Evolutionary conservation across 37 sponge, comb jelly and placozoan species (phyloP).

Genomic region (Chondrosia reniformis): DNA sequence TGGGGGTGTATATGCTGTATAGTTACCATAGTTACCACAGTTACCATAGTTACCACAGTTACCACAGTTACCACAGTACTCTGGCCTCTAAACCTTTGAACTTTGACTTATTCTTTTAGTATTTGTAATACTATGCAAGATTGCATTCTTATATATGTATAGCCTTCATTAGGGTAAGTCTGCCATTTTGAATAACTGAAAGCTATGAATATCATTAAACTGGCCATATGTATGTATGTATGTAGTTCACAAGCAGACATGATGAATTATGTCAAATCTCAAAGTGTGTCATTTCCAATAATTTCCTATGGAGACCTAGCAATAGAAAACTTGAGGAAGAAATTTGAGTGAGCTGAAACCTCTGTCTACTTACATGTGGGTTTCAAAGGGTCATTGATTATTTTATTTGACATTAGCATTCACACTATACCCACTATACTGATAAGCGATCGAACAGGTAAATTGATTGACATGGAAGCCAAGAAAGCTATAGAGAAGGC

Average conservation of each 20-base stretch:
- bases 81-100: too few species aligned
- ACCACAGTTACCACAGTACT: too few species aligned
- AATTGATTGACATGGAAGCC: constrained; percentile 44
- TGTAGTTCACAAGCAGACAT: constrained; percentile 56
- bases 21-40: background rate
- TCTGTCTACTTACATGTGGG: background rate
- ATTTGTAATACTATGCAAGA: too few species aligned
- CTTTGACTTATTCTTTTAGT: too few species aligned
- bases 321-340: constrained; percentile 37
- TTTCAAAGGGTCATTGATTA: background rate
- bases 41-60: too few species aligned
- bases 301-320: constrained; percentile 27
- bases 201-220: too few species aligned
- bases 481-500: constrained; percentile 60
- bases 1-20: background rate
- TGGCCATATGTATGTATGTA: too few species aligned
- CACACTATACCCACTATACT: background rate
- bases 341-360: constrained; percentile 38
- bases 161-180: too few species aligned
- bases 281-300: constrained; percentile 64
- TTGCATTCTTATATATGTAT: too few species aligned
- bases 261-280: constrained; percentile 59
- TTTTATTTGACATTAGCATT: background rate
- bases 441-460: background rate
- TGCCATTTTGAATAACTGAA: too few species aligned